Base-by-base conservation (phyloP, 2,113 vertebrate genomes). In the Gadus macrocephalus region DNA sequence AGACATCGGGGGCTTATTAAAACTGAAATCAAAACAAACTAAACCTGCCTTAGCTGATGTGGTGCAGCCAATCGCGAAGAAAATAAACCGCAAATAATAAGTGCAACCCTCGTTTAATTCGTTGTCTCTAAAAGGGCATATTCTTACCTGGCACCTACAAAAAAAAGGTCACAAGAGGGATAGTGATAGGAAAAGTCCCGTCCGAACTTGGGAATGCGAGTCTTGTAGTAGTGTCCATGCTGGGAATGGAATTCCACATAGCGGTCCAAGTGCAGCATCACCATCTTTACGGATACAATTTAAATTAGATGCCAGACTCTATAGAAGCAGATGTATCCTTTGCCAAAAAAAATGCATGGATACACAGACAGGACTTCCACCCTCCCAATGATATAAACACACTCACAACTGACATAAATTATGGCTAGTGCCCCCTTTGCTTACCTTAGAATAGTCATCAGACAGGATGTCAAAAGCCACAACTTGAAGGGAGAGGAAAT, bases 371-470 rank as follows among this genome's bases (percentile, higher is more conserved):
- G 53, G 16, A 55, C 53, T 16, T 55, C 53, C 16, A 55, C 16
- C 14, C 12, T 55, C 53, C 9, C 19, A 25, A 19, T 11, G 20
- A 5, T 61, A 25, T 11, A 20, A 19, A 63, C 62, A 63, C 14
- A 31, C 27, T 25, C 25, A 35, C 17, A 38, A 64, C 11, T 9
- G 63, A 27, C 16, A 27, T 63, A 31, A 64, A 31, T 16, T 2
- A 31, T 20, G 25, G 20, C 3, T 60, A 61, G 1, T 61, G 20
- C 22, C 11, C 60, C 38, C 3, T 15, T 19, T 1, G 53, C 90
- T 75, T 93, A 98, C 97, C 96, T 99, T 99, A 6, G 97, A 99
- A 85, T 98, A 98, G 87, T 99, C 97, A 68, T 98, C 97, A 61
- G 97, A 99, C 84, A 99, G 90, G 84, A 96, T 93, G 78, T 98